Evolutionary conservation across 1,140 invertebrate genomes (phyloP).

Genomic region (Goniozus legneri): DNA sequence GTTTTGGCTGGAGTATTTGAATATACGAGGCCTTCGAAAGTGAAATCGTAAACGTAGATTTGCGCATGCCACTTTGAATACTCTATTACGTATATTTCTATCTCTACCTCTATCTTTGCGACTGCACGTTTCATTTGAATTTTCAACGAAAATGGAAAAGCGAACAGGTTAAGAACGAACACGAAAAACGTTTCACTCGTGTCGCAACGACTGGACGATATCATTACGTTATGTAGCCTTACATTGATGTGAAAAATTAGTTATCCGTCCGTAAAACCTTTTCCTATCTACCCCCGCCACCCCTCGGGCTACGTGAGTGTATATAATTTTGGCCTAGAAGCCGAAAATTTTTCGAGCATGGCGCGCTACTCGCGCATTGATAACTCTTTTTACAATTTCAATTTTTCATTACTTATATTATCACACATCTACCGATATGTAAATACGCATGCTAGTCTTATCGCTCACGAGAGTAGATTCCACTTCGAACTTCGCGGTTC

Average conservation of each 20-base stretch:
- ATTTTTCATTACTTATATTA: no score
- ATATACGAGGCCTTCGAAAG: no score
- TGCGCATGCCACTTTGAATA: conserved; percentile 1
- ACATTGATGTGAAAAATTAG: conserved; percentile 46
- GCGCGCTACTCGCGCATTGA: no score
- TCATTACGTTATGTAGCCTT: conserved; percentile 55
- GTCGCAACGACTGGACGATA: conserved; percentile 48
- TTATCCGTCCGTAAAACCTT: not conserved
- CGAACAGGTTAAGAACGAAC: conserved; percentile 35
- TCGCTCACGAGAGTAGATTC: not conserved
- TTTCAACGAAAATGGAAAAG: conserved; percentile 18
- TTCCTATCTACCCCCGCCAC: not conserved
- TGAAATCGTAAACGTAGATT: no score
- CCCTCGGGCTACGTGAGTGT: no score
- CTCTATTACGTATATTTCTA: not conserved
- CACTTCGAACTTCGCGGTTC: no score
- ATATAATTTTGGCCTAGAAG: no score
- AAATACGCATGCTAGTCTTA: no score
- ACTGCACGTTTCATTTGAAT: conserved; percentile 15
- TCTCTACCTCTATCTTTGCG: no score
- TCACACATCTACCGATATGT: no score
- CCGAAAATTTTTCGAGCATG: no score
- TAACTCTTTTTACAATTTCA: no score
- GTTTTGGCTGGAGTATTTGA: not conserved
- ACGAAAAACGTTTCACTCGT: conserved; percentile 51